Conservation (phyloP, 1,140 invertebrate species). For the fruit fly (Drosophila melanogaster) region Release_6_plus_ISO1_MT NT_037436.4:2337501-2338000, state of each 20-base stretch:
- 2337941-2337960: conserved; percentile 19
- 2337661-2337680: not conserved
- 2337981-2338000: conserved; percentile 24
- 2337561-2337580: conserved; percentile 15
- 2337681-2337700: conserved; percentile 32
- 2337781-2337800: conserved; percentile 28
- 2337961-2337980: conserved; percentile 6
- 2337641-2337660: not conserved
- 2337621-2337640: conserved; percentile 37
- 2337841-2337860: conserved; percentile 40
- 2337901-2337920: not conserved
- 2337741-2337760: conserved; percentile 68
- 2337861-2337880: conserved; percentile 21
- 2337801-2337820: conserved; percentile 45
- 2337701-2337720: conserved; percentile 58
- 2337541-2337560: conserved; percentile 38
- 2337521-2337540: conserved; percentile 27
- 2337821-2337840: conserved; percentile 78
- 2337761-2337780: conserved; percentile 23
- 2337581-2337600: conserved; percentile 22
- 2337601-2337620: conserved; percentile 53
- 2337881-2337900: conserved; percentile 6
- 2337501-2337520: not conserved
- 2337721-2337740: conserved; percentile 47
- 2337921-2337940: conserved; percentile 63